Evolutionary conservation across 2,113 vertebrate genomes (phyloP).

Genomic region (Colaptes auratus): DNA sequence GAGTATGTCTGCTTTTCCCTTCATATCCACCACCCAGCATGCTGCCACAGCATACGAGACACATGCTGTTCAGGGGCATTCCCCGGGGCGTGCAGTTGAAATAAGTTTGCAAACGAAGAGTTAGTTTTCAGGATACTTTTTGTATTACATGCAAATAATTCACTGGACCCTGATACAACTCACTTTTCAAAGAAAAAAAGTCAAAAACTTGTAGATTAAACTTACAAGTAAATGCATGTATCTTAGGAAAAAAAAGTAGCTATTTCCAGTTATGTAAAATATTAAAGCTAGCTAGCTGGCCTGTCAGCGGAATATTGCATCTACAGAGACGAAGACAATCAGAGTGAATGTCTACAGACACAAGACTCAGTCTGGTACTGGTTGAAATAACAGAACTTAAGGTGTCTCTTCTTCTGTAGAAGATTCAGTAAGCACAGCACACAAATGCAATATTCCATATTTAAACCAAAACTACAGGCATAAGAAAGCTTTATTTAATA

Average conservation of each 20-base stretch:
- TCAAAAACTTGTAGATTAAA: not conserved
- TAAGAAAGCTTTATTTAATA: not conserved
- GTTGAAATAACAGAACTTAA: not conserved
- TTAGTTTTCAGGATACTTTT: not conserved
- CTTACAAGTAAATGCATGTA: not conserved
- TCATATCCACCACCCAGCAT: not conserved
- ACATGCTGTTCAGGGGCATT: conserved; percentile 36
- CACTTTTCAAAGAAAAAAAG: not conserved
- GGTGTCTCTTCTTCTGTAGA: not conserved
- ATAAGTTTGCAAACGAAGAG: not conserved
- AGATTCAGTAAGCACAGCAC: not conserved
- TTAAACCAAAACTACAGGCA: not conserved
- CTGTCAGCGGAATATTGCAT: not conserved
- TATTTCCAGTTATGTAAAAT: not conserved
- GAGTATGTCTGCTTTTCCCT: not conserved
- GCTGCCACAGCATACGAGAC: conserved; percentile 22
- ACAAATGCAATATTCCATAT: not conserved
- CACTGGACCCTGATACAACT: not conserved
- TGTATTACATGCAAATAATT: not conserved
- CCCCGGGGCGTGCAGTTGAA: conserved; percentile 5
- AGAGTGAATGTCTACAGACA: not conserved
- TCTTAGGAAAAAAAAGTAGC: not conserved
- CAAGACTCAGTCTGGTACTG: not conserved
- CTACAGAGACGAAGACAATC: not conserved
- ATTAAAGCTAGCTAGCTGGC: not conserved